Conservation (phyloP, 2,797 vertebrate genomes). For the Microctenopoma lineatum region DNA sequence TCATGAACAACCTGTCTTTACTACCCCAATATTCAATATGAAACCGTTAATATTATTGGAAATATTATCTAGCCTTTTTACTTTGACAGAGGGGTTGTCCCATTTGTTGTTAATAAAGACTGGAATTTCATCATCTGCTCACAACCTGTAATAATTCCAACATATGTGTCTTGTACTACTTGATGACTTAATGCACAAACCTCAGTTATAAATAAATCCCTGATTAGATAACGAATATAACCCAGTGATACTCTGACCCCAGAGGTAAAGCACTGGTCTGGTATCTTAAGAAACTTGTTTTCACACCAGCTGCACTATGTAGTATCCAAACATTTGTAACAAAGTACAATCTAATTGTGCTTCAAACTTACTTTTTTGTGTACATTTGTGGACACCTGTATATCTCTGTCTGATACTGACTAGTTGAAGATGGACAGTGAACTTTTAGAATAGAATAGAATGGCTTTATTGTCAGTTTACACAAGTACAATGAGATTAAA, state of each 20-base stretch:
- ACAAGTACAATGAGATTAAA: no score
- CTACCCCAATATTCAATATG: no score
- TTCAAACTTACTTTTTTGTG: background rate
- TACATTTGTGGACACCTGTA: background rate
- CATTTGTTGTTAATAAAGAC: background rate
- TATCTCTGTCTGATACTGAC: background rate
- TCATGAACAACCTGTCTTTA: no score
- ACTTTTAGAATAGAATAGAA: no score
- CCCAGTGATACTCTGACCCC: background rate
- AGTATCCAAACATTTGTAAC: slow-evolving; percentile 7
- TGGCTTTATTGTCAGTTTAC: no score
- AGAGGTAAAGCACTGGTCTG: background rate
- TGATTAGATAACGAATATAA: background rate
- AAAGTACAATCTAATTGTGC: slow-evolving; percentile 9
- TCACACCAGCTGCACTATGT: slow-evolving; percentile 1
- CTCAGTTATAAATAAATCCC: background rate
- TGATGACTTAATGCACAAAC: background rate
- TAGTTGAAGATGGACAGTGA: background rate
- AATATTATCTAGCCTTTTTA: no score
- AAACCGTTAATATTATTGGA: no score
- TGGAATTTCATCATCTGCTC: background rate
- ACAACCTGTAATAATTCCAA: background rate
- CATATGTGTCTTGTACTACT: background rate
- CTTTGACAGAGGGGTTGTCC: no score
- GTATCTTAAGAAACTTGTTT: background rate